These are phyloP conservation scores for Nymphicus hollandicus DNA, from an alignment of 2,113 vertebrate genomes.

Conservation along the genomic window DNA sequence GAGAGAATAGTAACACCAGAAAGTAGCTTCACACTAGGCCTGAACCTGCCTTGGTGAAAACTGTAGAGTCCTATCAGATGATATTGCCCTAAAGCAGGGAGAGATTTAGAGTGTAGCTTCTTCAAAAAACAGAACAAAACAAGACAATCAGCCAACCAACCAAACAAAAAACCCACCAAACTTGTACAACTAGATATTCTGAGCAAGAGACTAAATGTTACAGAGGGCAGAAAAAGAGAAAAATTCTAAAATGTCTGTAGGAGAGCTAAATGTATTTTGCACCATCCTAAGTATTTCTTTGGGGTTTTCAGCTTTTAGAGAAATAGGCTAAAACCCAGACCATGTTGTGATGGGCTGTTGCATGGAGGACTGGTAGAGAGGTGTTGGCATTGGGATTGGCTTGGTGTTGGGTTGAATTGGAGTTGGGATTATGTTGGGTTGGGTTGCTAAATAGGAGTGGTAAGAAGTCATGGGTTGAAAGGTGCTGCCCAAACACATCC, in stretches of 20 bases:
- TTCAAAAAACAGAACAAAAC: too few relatives aligned
- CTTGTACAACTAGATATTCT: background rate
- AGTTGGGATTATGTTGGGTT: too few relatives aligned
- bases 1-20: background rate
- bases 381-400: accelerated
- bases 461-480: background rate
- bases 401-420: too few relatives aligned
- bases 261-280: background rate
- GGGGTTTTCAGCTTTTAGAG: background rate
- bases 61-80: accelerated
- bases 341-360: accelerated
- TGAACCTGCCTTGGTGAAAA: background rate
- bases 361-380: background rate
- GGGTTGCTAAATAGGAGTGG: too few relatives aligned
- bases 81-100: background rate
- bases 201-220: background rate
- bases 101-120: background rate
- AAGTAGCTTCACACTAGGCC: accelerated
- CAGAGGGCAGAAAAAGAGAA: background rate
- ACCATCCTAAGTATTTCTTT: background rate
- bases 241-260: background rate
- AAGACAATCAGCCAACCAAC: background rate
- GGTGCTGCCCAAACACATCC: background rate
- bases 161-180: background rate
- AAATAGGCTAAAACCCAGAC: background rate